Evolutionary conservation across 2,888 invertebrate genomes (phyloP).

Genomic region (Operophtera brumata): DNA sequence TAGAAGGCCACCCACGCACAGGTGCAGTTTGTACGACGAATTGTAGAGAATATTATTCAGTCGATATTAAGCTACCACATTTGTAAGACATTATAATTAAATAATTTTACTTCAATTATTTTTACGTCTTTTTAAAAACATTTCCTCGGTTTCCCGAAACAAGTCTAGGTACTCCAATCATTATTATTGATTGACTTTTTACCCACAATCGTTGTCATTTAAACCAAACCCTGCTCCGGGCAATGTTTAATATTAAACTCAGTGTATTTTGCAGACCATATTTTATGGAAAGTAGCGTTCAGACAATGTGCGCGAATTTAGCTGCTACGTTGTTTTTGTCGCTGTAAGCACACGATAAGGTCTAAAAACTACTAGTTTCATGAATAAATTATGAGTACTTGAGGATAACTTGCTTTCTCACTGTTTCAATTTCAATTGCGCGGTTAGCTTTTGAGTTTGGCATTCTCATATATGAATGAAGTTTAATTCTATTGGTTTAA

Average conservation of each 20-base stretch:
- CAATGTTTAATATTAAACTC: conserved; percentile 43
- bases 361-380: background rate
- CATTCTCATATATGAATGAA: too few relatives aligned
- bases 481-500: too few relatives aligned
- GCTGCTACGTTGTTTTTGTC: conserved; percentile 20
- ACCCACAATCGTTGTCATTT: background rate
- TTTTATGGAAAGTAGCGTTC: conserved; percentile 26
- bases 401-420: background rate
- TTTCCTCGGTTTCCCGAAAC: too few relatives aligned
- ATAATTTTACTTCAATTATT: too few relatives aligned
- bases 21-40: too few relatives aligned
- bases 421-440: background rate
- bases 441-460: background rate
- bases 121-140: too few relatives aligned
- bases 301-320: conserved; percentile 21
- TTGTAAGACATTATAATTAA: too few relatives aligned
- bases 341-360: conserved; percentile 1
- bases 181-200: too few relatives aligned
- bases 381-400: background rate
- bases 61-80: too few relatives aligned
- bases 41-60: too few relatives aligned
- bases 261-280: conserved; percentile 32
- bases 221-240: conserved; percentile 16
- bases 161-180: too few relatives aligned
- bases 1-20: too few relatives aligned